A percentile compares a stretch with the other conserved stretches of the same genome.
These are phyloP conservation scores for Orthosia cruda DNA, from an alignment of 2,888 invertebrate genomes.

Conservation along the genomic window DNA sequence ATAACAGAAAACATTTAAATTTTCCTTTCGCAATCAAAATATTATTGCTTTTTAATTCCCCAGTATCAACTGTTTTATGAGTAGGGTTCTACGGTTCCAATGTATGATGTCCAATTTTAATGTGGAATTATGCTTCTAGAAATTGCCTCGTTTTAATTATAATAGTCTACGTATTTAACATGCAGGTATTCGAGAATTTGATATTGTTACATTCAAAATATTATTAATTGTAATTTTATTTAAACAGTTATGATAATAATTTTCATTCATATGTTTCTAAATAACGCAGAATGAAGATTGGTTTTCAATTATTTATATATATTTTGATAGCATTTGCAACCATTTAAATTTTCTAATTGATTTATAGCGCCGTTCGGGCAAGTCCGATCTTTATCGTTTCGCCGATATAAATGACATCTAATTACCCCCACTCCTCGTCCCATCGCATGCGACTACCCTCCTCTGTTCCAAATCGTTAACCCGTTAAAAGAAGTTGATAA, in stretches of 20 bases:
- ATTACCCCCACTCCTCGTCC: constrained; percentile 19
- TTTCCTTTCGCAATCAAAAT: constrained; percentile 59
- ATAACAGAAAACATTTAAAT: constrained; percentile 57
- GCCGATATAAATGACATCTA: constrained; percentile 26
- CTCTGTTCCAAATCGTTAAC: constrained; percentile 26
- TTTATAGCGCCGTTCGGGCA: constrained; percentile 16
- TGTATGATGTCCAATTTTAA: constrained; percentile 33
- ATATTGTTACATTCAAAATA: not conserved
- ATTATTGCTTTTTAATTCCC: constrained; percentile 64
- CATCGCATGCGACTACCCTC: constrained; percentile 6
- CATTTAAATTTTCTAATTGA: not conserved
- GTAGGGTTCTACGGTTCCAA: constrained; percentile 32
- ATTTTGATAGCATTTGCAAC: not conserved
- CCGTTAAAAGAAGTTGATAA: constrained; percentile 29
- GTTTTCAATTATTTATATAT: not conserved
- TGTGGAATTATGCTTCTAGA: constrained; percentile 30
- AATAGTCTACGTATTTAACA: constrained; percentile 13
- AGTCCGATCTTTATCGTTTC: constrained; percentile 28
- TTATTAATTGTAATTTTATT: not conserved
- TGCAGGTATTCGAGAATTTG: not conserved
- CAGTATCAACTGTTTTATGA: constrained; percentile 52
- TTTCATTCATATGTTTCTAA: not conserved
- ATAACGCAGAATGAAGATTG: not conserved
- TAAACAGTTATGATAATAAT: not conserved
- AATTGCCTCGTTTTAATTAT: constrained; percentile 30